phyloP scores from a whole-genome alignment of 2,888 invertebrate genomes.

The Drosophila stalkeri region DNA sequence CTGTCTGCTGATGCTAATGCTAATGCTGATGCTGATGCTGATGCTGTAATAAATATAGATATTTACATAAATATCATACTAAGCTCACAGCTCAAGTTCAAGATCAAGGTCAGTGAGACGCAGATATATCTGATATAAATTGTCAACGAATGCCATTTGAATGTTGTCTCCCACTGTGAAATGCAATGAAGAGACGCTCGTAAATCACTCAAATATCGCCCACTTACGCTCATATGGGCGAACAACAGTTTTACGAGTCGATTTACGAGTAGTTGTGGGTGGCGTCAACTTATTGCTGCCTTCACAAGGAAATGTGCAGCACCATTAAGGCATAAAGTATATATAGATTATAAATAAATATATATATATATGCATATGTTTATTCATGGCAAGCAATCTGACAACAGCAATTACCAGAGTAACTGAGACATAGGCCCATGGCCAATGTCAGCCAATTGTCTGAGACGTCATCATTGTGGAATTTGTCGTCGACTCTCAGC shows the following conservation, averaged over 20 bases:
- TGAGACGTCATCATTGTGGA: constrained; percentile 72
- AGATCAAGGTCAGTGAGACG: constrained; percentile 66
- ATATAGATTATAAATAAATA: neutral
- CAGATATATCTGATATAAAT: constrained; percentile 28
- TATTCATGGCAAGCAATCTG: constrained; percentile 23
- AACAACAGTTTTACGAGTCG: constrained; percentile 47
- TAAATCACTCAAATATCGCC: constrained; percentile 76
- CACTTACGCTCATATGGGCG: constrained; percentile 40
- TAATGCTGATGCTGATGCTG: constrained; percentile 32
- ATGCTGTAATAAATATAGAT: constrained; percentile 54
- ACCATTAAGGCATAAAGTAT: constrained; percentile 38
- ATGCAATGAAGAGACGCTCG: constrained; percentile 66
- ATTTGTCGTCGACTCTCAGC: constrained; percentile 48
- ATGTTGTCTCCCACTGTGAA: constrained; percentile 64
- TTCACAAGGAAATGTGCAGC: constrained; percentile 51
- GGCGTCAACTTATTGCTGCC: constrained; percentile 58
- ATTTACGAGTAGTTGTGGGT: constrained; percentile 61
- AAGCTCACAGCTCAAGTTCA: constrained; percentile 63
- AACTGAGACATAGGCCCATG: constrained; percentile 43
- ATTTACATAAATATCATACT: constrained; percentile 12
- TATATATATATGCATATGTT: neutral
- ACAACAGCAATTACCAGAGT: constrained; percentile 45
- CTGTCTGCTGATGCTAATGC: constrained; percentile 13
- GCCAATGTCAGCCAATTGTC: constrained; percentile 64
- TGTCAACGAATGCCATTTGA: constrained; percentile 68